A percentile compares a stretch with the other conserved stretches of the same genome.
Conservation (phyloP, 2,113 vertebrate genomes). For the Hemiscyllium ocellatum region DNA sequence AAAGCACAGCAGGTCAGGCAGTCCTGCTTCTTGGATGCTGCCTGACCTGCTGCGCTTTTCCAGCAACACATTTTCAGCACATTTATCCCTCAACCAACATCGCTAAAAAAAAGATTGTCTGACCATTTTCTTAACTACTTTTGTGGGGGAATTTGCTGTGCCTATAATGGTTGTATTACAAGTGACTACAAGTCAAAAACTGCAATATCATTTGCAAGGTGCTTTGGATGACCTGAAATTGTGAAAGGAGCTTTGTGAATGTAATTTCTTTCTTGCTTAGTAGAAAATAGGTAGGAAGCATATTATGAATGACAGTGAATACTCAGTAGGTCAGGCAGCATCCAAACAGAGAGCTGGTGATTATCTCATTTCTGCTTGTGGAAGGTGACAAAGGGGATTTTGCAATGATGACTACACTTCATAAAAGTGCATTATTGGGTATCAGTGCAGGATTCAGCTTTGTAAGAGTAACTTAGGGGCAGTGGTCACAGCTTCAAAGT, state of each 20-base stretch:
- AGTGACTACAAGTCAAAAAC: background rate
- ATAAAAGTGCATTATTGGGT: background rate
- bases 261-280: background rate
- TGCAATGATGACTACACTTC: background rate
- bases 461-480: no score
- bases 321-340: background rate
- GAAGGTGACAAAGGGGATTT: background rate
- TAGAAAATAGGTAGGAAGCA: background rate
- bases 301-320: background rate
- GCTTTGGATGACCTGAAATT: background rate
- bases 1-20: no score
- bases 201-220: background rate
- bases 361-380: background rate
- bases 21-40: no score
- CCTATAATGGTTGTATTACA: background rate
- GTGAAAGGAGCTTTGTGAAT: background rate
- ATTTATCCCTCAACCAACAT: background rate
- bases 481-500: no score
- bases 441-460: no score
- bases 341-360: background rate
- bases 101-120: background rate
- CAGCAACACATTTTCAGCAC: no score
- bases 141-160: background rate
- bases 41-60: no score
- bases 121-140: background rate